Evolutionary conservation across 53 echinoderm and acorn worm genomes (phyloP), one percentile per base, ranked within the genome.

Genomic region (Stichopus horrens): DNA sequence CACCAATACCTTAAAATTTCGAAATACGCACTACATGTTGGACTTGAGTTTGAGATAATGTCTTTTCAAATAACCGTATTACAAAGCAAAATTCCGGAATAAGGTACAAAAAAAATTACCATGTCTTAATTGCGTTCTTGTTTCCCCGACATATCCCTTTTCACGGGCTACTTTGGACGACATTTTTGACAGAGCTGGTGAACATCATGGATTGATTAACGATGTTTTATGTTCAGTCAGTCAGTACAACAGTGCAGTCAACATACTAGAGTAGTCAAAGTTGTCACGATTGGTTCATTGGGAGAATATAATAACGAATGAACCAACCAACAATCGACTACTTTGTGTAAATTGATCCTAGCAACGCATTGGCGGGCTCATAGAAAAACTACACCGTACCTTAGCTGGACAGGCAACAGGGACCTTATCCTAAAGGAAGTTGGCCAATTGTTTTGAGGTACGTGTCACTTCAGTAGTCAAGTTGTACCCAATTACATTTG

Each of bases 71-170:
- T 37, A 0, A 37, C 37, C 37, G 37, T 37, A 37, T 37, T 37
- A 37, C 37, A 37, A 2, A 0, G 37, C 37, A 37, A 37, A 37
- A 37, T 37, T 37, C 37, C 37, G 0, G 37, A 37, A 37, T 37
- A 37, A 37, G 16, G 10, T 9, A 63, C 11, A 63, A 63, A 16
- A 6, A 6, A 74, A 88, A 75, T 57, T 65, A 96, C 96, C 96
- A 83, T 96, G 93, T 88, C 96, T 88, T n/a, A 93, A 86, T 89
- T 96, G 96, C 22, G 95, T 93, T 90, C 91, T 96, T 8, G 96
- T 95, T 83, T 96, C 96, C 19, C 96, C 96, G 56, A 96, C 86
- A 80, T 96, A 96, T 11, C 93, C 90, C 75, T 87, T 86, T 54
- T 88, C 93, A 86, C 92, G 93, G 65, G 93, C 73, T 52, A 95